Base-by-base conservation (phyloP, 2,888 invertebrate genomes). In the Sinelater perroti region DNA sequence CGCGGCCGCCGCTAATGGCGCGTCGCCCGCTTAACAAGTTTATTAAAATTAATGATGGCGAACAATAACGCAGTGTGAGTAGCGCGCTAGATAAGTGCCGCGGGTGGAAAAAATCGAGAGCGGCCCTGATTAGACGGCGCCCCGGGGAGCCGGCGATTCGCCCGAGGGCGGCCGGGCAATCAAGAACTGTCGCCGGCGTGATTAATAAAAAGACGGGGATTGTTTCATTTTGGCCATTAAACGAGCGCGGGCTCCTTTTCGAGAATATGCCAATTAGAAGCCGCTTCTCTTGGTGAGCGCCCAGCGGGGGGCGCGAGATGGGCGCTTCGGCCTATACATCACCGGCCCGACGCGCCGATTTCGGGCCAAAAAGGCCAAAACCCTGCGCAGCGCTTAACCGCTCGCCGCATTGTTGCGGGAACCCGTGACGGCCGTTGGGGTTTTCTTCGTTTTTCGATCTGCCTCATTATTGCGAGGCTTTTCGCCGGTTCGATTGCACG, bases 161-260 rank as follows among this genome's bases (percentile, higher is more conserved):
- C 53, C 45, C 54, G 57, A 61, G 40, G 59, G 59, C 44, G 58
- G 59, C 61, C 55, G 52, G 61, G 60, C 61, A 64, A 64, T 64
- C 63, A 64, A 57, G 62, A 61, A 59, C 64, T 61, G 64, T 63
- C 64, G 31, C 45, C 57, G 26, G 46, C 40, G 61, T 64, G 57
- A 64, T 64, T 64, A 64, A 62, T 64, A 64, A 64, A 64, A 62
- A 60, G 59, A 58, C 54, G 58, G 44, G 46, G 46, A 53, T 59
- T 56, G 55, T 61, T 61, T 61, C 58, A 56, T 56, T 56, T 56
- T 53, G 56, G 56, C 53, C 60, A 60, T 60, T 60, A 60, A 60
- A 60, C 24, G 69, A 75, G 74, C 74, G 75, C 74, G 75, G 74
- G 75, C 42, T 51, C 55, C 55, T 60, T 59, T 44, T 44, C 30